Base-by-base conservation (phyloP, 2,888 invertebrate species). In the Trachelus troglodyta region DNA sequence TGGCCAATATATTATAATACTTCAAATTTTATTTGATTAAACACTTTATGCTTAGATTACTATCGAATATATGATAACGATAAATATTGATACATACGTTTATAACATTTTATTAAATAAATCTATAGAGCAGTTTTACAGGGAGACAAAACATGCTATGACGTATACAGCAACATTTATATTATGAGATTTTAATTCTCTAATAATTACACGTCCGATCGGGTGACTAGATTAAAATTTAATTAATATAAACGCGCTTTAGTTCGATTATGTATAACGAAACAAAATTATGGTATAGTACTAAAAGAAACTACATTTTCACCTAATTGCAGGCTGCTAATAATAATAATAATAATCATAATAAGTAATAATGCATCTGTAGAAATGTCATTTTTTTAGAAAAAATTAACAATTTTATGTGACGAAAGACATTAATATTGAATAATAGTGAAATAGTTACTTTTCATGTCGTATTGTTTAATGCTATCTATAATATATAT, bases 71-170 rank as follows among this genome's bases (percentile, higher is more conserved):
- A 23, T 0, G 23, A 40, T 23, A 56, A 23, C 23, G 2, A 23
- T 23, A 56, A 56, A 56, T 23, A 56, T 56, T 9, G 1, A 6
- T 9, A 56, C 23, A 6, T 9, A 56, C 23, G 15, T 81, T 80
- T 78, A 69, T 80, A 79, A 81, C 76, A 80, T 87, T 87, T 87
- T 87, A 84, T 86, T 86, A 87, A 85, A 86, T 83, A 85, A 86
- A 87, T 87, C 86, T 56, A 56, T 87, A 86, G 80, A 83, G 80
- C 81, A 85, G 83, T 76, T 87, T 83, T 83, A 85, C 84, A 85
- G 77, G 81, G 80, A 84, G 79, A 83, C 83, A 83, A 84, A 56
- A 56, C 23, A 56, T 56, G 9, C 56, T 23, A 23, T 23, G 40
- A 40, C 4, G 23, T 40, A 40, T 23, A 40, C 9, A 40, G 56